Evolutionary conservation across 2,797 vertebrate genomes (phyloP), one percentile per base, ranked within the genome.

Genomic region (Momotus momota): DNA sequence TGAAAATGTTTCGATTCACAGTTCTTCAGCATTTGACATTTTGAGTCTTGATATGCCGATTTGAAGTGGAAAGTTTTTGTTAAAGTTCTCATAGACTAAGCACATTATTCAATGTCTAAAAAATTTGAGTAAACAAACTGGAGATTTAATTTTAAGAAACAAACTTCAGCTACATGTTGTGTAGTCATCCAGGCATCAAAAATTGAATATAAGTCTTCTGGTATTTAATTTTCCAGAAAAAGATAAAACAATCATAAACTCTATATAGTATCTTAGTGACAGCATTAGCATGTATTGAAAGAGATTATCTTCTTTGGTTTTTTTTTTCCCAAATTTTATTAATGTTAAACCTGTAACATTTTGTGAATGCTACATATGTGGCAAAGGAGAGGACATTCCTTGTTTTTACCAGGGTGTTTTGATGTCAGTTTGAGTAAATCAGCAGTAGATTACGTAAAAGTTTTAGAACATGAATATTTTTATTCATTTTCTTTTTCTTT

Each of bases 381-480:
- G 9, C 5, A 41, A 38, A 78, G 45, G 14, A 55, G 4, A 45
- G 41, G 14, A 52, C 3, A 41, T 33, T 41, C 15, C 4, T 67
- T 61, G 4, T 12, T 78, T 70, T 78, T 26, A 10, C 5, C 54
- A 46, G 6, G 6, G 29, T 38, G 8, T 3, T 84, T 78, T 69
- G 10, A 3, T 15, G 58, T 33, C 6, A 21, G 4, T 54, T 48
- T 70, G 27, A 29, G 23, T 22, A 41, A 40, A 41, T 55, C 3
- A 3, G 2, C 14, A 45, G 29, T 33, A 65, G 22, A 29, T 84
- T 57, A 61, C 9, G 9, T 77, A 7, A 41, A 74, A 78, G 18
- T 19, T 83, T 79, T 48, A 49, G 12, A 43, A 4, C 0, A 2
- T 5, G 3, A 4, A 14, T 15, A 2, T 1, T 69, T 41, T 62